phyloP scores from a whole-genome alignment of 2,113 vertebrate genomes.

The Stegastes partitus region DNA sequence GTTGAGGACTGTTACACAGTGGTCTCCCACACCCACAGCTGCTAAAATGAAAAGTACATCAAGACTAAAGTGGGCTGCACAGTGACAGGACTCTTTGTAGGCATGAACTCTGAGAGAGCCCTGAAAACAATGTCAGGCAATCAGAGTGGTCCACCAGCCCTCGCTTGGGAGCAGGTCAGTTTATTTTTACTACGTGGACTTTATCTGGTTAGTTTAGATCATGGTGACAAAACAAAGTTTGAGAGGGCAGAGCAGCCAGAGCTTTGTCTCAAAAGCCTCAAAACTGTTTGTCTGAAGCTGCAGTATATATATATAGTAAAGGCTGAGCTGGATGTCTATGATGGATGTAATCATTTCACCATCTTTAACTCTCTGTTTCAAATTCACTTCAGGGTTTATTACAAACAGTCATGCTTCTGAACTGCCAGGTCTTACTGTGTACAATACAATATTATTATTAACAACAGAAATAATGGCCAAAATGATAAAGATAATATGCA shows the following conservation, averaged over 20 bases:
- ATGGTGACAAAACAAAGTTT: background rate
- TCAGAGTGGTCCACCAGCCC: background rate
- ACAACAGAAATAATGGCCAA: no score
- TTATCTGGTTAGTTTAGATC: background rate
- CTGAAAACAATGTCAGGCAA: background rate
- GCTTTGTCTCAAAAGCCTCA: no score
- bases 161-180: background rate
- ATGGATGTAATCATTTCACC: no score
- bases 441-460: no score
- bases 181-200: background rate
- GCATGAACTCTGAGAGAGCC: background rate
- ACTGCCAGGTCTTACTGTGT: no score
- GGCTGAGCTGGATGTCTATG: no score
- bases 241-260: background rate
- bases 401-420: no score
- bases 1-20: conserved; percentile 22
- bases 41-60: conserved; percentile 8
- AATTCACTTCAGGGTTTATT: no score
- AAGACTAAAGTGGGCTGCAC: conserved; percentile 1
- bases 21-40: conserved; percentile 20
- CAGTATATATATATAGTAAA: no score
- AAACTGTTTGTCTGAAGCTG: no score
- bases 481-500: no score
- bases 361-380: no score
- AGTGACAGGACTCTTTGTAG: background rate